Conservation (phyloP, 2,113 vertebrate genomes). For the Capra hircus region DNA sequence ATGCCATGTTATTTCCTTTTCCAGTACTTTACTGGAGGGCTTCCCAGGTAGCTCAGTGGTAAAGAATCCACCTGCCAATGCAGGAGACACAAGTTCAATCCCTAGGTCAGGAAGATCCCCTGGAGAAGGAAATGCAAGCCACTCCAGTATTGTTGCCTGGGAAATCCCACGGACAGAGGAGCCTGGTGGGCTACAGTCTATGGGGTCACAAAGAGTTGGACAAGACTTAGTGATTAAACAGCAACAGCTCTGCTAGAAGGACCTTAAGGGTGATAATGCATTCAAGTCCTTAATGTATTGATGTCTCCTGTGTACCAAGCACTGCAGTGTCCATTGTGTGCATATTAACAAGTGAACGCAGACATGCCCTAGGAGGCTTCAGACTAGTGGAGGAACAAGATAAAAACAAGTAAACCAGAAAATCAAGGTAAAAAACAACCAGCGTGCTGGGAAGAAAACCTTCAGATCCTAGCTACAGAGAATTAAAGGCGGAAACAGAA, state of each 20-base stretch:
- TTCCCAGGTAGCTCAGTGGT: neutral
- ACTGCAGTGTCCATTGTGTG: neutral
- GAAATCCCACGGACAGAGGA: neutral
- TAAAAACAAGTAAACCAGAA: constrained; percentile 1
- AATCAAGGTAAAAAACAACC: neutral
- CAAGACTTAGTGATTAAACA: neutral
- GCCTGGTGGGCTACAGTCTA: neutral
- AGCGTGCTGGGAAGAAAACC: neutral
- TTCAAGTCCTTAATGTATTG: neutral
- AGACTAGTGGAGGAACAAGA: neutral
- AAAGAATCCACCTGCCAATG: neutral
- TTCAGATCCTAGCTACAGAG: neutral
- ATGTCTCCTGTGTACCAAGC: neutral
- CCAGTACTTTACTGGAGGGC: neutral
- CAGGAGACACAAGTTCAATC: neutral
- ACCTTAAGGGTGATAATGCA: neutral
- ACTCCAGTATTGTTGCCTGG: neutral
- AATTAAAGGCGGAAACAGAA: neutral
- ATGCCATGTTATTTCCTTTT: neutral
- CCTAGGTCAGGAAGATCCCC: neutral
- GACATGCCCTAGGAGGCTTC: neutral
- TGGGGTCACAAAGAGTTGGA: neutral
- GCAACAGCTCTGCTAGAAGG: neutral
- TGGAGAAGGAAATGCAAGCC: neutral
- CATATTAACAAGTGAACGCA: neutral